These are phyloP conservation scores for Neodiprion virginianus DNA, from an alignment of 1,140 invertebrate genomes.

Conservation along the genomic window DNA sequence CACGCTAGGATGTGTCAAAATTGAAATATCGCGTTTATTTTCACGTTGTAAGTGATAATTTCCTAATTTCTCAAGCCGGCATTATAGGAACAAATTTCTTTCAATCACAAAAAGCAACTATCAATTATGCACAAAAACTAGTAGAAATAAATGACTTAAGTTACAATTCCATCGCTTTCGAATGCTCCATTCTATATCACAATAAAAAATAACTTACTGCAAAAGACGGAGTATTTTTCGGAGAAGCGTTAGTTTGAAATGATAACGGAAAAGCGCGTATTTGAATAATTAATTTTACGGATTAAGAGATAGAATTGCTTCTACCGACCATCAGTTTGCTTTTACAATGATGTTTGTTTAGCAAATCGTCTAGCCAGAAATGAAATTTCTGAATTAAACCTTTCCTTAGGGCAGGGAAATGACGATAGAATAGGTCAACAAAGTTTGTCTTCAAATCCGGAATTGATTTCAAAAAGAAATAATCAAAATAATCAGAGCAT, in stretches of 20 bases:
- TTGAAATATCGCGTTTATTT: background rate
- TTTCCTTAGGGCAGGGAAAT: too few species aligned
- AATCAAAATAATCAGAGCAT: too few species aligned
- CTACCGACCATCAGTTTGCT: background rate
- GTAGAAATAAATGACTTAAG: background rate
- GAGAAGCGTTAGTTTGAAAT: slow-evolving; percentile 9
- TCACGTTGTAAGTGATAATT: background rate
- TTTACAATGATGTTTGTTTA: background rate
- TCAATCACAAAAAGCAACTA: background rate
- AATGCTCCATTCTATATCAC: background rate
- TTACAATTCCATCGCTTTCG: background rate
- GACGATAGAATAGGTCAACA: too few species aligned
- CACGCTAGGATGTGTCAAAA: background rate
- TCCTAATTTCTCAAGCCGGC: slow-evolving; percentile 9
- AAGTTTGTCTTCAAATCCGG: too few species aligned
- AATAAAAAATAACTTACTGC: slow-evolving; percentile 3
- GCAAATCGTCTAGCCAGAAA: too few species aligned
- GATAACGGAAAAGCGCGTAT: slow-evolving; percentile 12
- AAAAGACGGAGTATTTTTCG: background rate
- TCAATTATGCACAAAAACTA: background rate
- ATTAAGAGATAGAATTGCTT: background rate
- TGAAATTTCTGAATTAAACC: too few species aligned
- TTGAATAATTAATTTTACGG: background rate
- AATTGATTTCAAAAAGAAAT: too few species aligned
- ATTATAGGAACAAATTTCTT: slow-evolving; percentile 8